A percentile compares a stretch with the other conserved stretches of the same genome.
Conservation (phyloP, 2,113 vertebrate genomes). For the Siniperca chuatsi region DNA sequence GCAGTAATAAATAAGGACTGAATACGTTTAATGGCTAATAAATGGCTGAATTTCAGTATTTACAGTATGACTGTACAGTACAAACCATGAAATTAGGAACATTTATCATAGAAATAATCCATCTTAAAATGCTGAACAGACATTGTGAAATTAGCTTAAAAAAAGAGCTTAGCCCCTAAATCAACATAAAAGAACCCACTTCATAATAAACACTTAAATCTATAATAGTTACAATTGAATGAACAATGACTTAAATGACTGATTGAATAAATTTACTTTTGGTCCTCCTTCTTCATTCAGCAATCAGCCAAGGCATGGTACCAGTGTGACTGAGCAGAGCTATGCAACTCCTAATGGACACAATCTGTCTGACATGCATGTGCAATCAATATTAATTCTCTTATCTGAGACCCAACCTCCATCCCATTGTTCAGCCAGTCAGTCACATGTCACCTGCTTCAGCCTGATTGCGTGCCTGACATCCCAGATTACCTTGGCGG, state of each 20-base stretch:
- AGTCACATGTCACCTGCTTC: constrained; percentile 74
- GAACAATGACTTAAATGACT: not conserved
- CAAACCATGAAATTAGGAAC: constrained; percentile 3
- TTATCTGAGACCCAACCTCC: constrained; percentile 70
- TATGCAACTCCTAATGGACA: constrained; percentile 65
- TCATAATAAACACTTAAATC: not conserved
- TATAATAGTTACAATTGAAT: not conserved
- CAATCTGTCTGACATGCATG: constrained; percentile 71
- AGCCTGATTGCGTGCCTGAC: constrained; percentile 69
- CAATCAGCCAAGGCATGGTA: constrained; percentile 11
- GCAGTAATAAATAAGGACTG: not conserved
- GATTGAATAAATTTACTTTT: constrained; percentile 12
- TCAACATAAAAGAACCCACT: constrained; percentile 2
- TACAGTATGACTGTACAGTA: not conserved
- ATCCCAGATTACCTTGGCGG: constrained; percentile 62
- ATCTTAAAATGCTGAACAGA: not conserved
- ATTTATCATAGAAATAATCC: not conserved
- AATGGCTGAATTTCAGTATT: not conserved
- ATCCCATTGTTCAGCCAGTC: constrained; percentile 73
- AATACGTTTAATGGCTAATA: constrained; percentile 11
- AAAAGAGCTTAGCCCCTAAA: not conserved
- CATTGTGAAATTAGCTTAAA: not conserved
- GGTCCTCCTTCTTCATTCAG: constrained; percentile 2
- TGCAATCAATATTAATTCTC: constrained; percentile 82
- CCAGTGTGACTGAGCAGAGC: constrained; percentile 42